Percentiles rank a stretch among this genome's conserved stretches.
These are phyloP conservation scores for Acanthiza pusilla DNA, from an alignment of 2,797 vertebrate species.

Conservation along the genomic window DNA sequence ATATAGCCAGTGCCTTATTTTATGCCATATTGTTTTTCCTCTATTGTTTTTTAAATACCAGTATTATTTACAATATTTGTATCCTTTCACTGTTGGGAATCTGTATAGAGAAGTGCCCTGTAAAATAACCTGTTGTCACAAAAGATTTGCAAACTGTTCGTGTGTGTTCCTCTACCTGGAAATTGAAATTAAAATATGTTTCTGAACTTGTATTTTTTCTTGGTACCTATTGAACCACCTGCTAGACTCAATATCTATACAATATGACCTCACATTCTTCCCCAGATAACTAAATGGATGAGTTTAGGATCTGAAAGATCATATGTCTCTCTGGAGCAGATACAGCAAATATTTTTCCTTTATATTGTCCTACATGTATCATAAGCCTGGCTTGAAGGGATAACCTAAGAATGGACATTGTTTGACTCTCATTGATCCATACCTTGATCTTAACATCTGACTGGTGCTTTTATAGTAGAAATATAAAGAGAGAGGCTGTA, in stretches of 20 bases:
- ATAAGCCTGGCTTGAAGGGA: background rate
- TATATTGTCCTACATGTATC: background rate
- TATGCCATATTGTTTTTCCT: background rate
- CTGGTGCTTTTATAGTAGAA: background rate
- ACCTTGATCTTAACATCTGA: slow-evolving; percentile 13
- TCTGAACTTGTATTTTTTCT: background rate
- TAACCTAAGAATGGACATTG: background rate
- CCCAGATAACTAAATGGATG: background rate
- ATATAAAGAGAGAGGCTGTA: background rate
- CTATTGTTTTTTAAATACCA: background rate
- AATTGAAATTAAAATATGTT: background rate
- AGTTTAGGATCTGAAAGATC: background rate
- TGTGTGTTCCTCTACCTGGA: background rate
- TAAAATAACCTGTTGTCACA: background rate
- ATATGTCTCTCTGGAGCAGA: background rate
- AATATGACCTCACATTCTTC: background rate
- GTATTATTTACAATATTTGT: background rate
- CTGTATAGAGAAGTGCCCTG: background rate
- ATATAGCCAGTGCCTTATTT: background rate
- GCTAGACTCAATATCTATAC: background rate
- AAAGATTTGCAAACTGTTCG: background rate
- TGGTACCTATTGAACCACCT: background rate
- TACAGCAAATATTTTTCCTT: background rate
- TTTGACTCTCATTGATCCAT: background rate
- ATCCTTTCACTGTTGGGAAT: background rate